Evolutionary conservation across 2,113 vertebrate genomes (phyloP).

Genomic region (Bubo blakistoni): DNA sequence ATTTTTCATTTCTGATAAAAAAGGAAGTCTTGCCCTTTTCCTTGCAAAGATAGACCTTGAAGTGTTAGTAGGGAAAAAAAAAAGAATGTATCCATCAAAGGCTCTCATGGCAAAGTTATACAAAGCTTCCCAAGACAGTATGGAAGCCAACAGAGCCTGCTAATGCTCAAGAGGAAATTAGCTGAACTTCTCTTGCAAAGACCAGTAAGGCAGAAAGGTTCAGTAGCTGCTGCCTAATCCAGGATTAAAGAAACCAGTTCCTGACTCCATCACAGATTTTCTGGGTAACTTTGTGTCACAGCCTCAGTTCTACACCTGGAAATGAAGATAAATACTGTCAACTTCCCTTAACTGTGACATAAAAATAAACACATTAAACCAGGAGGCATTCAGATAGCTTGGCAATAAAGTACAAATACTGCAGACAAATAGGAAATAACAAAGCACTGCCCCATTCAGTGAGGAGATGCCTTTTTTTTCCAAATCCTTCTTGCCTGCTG

Average conservation of each 20-base stretch:
- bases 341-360: conserved; percentile 29
- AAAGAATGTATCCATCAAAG: conserved; percentile 27
- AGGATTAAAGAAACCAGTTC: not conserved
- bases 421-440: conserved; percentile 51
- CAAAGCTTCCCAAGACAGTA: not conserved
- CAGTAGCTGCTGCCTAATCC: not conserved
- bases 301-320: conserved; percentile 27
- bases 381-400: conserved; percentile 29
- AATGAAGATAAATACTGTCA: conserved; percentile 47
- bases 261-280: conserved; percentile 27
- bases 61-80: conserved; percentile 24
- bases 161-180: not conserved
- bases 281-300: not conserved
- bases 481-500: conserved; percentile 17
- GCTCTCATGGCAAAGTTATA: not conserved
- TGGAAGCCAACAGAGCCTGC: not conserved
- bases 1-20: conserved; percentile 48
- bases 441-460: conserved; percentile 11
- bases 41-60: conserved; percentile 41
- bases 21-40: conserved; percentile 53
- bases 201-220: not conserved
- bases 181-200: not conserved
- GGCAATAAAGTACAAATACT: conserved; percentile 11
- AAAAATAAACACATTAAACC: conserved; percentile 51
- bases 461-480: not conserved